These are phyloP conservation scores for Lagopus muta DNA, from an alignment of 2,113 vertebrate genomes.

Conservation along the genomic window DNA sequence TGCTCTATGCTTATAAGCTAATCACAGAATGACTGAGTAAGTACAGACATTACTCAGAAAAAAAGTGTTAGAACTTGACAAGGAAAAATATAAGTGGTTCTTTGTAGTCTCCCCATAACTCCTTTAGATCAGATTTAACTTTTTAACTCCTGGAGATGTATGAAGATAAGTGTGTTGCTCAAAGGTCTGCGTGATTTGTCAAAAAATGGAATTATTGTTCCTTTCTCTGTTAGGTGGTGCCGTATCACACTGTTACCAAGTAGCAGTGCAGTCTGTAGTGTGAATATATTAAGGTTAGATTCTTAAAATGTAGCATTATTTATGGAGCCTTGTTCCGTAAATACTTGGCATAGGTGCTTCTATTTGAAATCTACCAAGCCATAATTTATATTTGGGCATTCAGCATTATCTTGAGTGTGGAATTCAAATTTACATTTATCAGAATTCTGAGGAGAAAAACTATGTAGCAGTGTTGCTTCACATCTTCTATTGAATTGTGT, in stretches of 20 bases:
- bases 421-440: slow-evolving; percentile 14
- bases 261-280: background rate
- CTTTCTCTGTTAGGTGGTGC: background rate
- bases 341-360: background rate
- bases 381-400: background rate
- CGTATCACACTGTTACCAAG: background rate
- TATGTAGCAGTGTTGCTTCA: background rate
- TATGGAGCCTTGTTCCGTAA: background rate
- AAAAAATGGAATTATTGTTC: background rate
- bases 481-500: background rate
- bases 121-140: background rate
- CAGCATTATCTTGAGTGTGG: background rate
- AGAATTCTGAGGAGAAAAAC: background rate
- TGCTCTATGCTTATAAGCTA: background rate
- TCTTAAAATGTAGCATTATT: background rate
- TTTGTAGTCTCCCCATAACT: background rate
- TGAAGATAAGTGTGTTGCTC: background rate
- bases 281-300: background rate
- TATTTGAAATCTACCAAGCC: background rate
- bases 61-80: background rate
- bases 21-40: background rate
- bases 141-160: background rate
- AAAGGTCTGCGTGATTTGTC: background rate
- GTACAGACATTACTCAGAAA: background rate
- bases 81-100: background rate